A percentile compares a stretch with the other conserved stretches of the same genome.
phyloP scores from a whole-genome alignment of 2,113 vertebrate species.

The Synchiropus splendidus region DNA sequence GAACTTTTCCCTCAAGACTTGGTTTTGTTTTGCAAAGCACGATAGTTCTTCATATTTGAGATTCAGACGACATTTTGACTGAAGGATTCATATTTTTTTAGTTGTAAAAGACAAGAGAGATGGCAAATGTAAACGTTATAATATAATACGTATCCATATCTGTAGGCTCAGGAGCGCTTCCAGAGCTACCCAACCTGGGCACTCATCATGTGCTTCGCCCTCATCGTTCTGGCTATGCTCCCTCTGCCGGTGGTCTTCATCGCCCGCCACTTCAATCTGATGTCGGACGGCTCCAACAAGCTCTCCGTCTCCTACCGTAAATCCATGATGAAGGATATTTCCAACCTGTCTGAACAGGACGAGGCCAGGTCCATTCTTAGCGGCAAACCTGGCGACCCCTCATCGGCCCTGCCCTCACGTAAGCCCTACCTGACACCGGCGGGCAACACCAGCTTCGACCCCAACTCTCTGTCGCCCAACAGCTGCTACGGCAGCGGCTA shows the following conservation, averaged over 20 bases:
- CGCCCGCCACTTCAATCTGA: constrained; percentile 83
- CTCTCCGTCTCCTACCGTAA: constrained; percentile 94
- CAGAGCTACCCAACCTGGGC: constrained; percentile 92
- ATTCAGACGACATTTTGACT: too few species aligned
- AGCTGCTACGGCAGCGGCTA: constrained; percentile 82
- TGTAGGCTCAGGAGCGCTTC: constrained; percentile 83
- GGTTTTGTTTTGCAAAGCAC: too few species aligned
- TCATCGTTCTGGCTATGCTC: constrained; percentile 81
- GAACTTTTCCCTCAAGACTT: too few species aligned
- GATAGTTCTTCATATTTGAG: too few species aligned
- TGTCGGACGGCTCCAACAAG: constrained; percentile 91
- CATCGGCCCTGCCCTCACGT: constrained; percentile 70
- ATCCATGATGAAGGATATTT: constrained; percentile 97
- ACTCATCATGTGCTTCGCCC: constrained; percentile 78
- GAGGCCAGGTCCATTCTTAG: constrained; percentile 88
- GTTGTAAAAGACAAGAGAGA: too few species aligned
- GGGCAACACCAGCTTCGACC: constrained; percentile 52
- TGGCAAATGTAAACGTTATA: too few species aligned
- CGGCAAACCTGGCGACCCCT: constrained; percentile 80
- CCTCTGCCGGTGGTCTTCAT: constrained; percentile 88
- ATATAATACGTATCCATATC: too few species aligned
- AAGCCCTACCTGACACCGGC: constrained; percentile 82
- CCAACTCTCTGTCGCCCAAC: constrained; percentile 58
- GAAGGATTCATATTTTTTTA: too few species aligned
- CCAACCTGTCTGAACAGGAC: constrained; percentile 88